Base-by-base conservation (phyloP, 2,113 vertebrate genomes). In the Vulpes vulpes region DNA sequence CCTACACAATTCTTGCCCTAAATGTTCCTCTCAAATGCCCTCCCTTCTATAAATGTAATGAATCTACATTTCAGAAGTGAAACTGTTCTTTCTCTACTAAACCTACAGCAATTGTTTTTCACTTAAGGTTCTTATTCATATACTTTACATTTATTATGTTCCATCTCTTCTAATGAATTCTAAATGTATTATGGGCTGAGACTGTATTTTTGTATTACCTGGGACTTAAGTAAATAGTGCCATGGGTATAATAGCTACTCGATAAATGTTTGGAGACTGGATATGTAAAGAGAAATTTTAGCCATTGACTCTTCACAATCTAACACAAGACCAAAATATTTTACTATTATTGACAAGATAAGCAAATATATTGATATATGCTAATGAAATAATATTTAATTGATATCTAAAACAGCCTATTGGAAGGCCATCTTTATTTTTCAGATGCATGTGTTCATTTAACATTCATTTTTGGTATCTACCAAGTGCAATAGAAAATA, bases 251-350 rank as follows among this genome's bases (percentile, higher is more conserved):
- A 60, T 5, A n/a, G 55, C 10, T 67, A 22, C 43, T 93, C 49
- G 64, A 22, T 83, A 81, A 93, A 67, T 81, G 81, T 60, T 15
- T 86, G 35, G n/a, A 91, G 64, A 81, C 25, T 91, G 53, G 6
- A 57, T 74, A 35, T n/a, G 32, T 53, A 64, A 85, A 64, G 10
- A 69, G 11, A 51, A 84, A 88, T 59, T 62, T 35, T 65, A 27
- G 30, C 65, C 23, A 22, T 27, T 67, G 30, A 55, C 51, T 78
- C 30, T 25, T 91, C n/a, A 74, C 64, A 85, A n/a, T 27, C 55
- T 81, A 94, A 93, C 38, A 95, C 35, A 83, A 76, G 30, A 65
- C 69, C 51, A 59, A 95, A 89, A 87, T 14, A 87, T 67, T 96
- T 86, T 64, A 93, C 62, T 78, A 67, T 67, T 74, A 96, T 88